phyloP scores from a whole-genome alignment of 2,888 invertebrate species.

The Cheilosia impressa region DNA sequence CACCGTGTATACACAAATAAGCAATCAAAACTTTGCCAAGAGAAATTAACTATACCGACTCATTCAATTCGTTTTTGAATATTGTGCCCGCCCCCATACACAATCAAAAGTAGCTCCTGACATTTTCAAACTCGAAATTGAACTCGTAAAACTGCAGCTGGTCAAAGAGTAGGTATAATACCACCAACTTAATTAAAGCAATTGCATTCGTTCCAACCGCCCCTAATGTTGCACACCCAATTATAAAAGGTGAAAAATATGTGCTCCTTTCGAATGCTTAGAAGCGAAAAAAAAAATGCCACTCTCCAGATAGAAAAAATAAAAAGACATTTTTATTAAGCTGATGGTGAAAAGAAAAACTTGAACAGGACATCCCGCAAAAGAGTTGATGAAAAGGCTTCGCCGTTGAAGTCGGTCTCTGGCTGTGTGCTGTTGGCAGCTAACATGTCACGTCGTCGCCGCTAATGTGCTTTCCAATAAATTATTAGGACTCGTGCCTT shows the following conservation, averaged over 20 bases:
- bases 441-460: slow-evolving; percentile 2
- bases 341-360: background rate
- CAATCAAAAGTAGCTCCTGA: background rate
- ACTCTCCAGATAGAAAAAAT: background rate
- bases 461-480: slow-evolving; percentile 15
- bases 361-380: slow-evolving; percentile 17
- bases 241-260: background rate
- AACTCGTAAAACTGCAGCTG: slow-evolving; percentile 2
- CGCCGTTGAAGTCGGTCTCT: no score
- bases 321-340: slow-evolving; percentile 2
- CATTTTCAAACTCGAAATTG: slow-evolving; percentile 15
- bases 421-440: background rate
- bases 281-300: background rate
- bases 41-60: background rate
- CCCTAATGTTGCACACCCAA: slow-evolving; percentile 4
- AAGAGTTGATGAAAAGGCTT: slow-evolving; percentile 12
- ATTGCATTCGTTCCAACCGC: background rate
- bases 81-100: background rate
- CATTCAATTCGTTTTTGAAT: background rate
- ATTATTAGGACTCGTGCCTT: slow-evolving; percentile 16
- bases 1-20: background rate
- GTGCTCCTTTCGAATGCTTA: background rate
- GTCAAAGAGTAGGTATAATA: background rate
- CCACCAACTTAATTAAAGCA: slow-evolving; percentile 7
- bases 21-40: slow-evolving; percentile 4